These are phyloP conservation scores for Masticophis lateralis DNA, from an alignment of 2,797 vertebrate genomes.

Conservation along the genomic window DNA sequence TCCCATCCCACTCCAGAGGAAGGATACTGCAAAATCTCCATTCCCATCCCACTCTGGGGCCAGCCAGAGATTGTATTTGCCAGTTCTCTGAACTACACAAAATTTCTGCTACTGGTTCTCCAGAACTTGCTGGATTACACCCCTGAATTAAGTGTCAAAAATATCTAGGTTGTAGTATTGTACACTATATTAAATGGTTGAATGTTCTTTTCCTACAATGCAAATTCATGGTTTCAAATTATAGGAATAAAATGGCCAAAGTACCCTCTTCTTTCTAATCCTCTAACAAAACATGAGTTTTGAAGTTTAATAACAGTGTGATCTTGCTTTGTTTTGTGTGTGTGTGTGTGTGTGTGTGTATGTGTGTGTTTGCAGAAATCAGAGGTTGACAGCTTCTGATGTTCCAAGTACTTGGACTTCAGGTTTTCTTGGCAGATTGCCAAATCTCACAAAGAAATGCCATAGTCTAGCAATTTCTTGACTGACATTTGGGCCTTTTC, in stretches of 20 bases:
- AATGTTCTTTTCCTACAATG: neutral
- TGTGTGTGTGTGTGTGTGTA: fast-evolving
- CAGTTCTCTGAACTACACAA: no score
- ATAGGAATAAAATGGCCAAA: neutral
- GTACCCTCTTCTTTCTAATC: neutral
- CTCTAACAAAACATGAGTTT: neutral
- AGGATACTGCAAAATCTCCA: no score
- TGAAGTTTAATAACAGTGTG: neutral
- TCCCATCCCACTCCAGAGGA: no score
- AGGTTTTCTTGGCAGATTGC: neutral
- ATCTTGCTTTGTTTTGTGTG: neutral
- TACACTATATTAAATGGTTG: neutral
- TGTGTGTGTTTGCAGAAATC: neutral
- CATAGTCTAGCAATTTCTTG: neutral
- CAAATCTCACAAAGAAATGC: neutral
- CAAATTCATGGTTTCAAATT: neutral
- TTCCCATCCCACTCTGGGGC: no score
- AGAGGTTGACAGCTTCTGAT: neutral
- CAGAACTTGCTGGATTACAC: no score
- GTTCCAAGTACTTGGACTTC: neutral
- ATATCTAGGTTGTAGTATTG: neutral
- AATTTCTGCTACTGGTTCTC: no score
- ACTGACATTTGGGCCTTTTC: neutral
- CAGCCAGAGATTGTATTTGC: no score
- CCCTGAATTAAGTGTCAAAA: neutral